Evolutionary conservation across 92 coral and sea anemone species (phyloP), one percentile per base, ranked within the genome.

Genomic region (Bergia sp.): DNA sequence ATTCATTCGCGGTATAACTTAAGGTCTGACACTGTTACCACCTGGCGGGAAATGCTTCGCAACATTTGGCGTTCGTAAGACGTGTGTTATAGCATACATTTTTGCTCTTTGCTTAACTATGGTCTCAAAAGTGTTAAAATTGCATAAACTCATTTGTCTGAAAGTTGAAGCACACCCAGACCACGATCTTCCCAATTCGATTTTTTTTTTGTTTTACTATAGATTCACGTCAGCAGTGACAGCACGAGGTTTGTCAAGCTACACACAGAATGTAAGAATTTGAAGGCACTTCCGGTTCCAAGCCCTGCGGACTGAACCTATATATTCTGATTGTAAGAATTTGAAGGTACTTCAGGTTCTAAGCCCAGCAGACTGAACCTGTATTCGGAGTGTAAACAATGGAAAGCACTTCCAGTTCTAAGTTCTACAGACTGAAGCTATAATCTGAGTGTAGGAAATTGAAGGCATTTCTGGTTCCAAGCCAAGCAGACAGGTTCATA

Each of bases 141-240:
- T 53, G 1, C 58, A 11, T 11, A 53, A 12, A 53, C 1, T 6
- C 16, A 53, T 53, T 53, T 53, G 13, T 10, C 58, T 11, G 58
- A 53, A 10, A 12, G 58, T 12, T 53, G 15, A 53, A 53, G 58
- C 58, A 53, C 16, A 0, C 58, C 3, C 13, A 53, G 10, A 53
- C 10, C 69, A 61, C 0, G n/a, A 13, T 20, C 23, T 4, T 61
- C 1, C 7, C 69, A 61, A 61, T 61, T 61, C 69, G 23, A 5
- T 21, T 6, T 1, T 11, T 7, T n/a, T 40, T 7, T 65, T 21
- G 29, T 29, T 10, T 41, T 40, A 40, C 49, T 37, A 39, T 58
- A 84, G 87, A 72, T 84, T 84, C 87, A 84, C 64, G 55, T 40
- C 23, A 84, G 67, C 58, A 50, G 79, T 15, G 87, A 84, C 67